phyloP scores from a whole-genome alignment of 2,113 vertebrate genomes.

The Xerus inauris region DNA sequence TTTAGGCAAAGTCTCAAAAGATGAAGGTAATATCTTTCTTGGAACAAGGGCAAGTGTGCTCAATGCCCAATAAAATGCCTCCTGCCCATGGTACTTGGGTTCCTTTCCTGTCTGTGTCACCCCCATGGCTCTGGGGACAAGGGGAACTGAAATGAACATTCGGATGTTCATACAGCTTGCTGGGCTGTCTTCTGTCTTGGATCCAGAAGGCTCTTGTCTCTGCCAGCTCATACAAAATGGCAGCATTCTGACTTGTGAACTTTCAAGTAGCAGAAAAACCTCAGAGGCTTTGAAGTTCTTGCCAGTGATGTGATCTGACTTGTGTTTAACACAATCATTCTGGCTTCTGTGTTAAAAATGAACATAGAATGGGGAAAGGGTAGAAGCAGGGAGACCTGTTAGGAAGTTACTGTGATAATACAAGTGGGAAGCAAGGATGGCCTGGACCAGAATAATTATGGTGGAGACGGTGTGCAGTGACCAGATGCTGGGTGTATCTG shows the following conservation, averaged over 20 bases:
- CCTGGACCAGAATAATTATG: neutral
- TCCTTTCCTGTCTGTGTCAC: neutral
- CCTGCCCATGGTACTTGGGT: neutral
- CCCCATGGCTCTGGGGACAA: neutral
- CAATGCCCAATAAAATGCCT: neutral
- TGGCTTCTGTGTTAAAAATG: neutral
- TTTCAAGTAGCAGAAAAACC: no score
- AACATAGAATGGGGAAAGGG: neutral
- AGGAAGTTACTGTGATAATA: neutral
- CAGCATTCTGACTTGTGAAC: neutral
- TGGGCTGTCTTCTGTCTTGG: neutral
- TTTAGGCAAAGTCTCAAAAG: neutral
- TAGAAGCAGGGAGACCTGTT: neutral
- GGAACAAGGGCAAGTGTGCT: neutral
- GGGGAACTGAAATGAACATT: neutral
- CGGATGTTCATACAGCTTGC: no score
- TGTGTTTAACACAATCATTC: neutral
- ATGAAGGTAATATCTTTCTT: neutral
- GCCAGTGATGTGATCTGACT: neutral
- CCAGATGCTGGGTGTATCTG: fast-evolving
- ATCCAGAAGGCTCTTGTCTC: neutral
- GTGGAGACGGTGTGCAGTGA: neutral
- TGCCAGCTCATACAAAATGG: neutral
- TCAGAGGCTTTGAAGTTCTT: neutral
- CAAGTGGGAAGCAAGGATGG: neutral